phyloP scores from a whole-genome alignment of 2,888 invertebrate genomes.

The Phalangium opilio region DNA sequence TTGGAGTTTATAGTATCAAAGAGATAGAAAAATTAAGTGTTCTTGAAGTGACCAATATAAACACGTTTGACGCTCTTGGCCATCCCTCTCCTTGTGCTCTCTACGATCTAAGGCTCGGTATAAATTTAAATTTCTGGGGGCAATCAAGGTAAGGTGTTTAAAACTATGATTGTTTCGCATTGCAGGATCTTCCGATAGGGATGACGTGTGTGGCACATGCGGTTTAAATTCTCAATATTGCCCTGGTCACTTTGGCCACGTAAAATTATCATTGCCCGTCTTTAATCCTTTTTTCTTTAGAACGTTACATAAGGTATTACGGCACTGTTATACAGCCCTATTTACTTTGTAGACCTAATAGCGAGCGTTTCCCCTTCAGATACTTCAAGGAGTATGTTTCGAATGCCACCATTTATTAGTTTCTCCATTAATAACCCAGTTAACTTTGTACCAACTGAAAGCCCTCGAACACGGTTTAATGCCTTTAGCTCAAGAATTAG shows the following conservation, averaged over 20 bases:
- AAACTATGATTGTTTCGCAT: slow-evolving; percentile 33
- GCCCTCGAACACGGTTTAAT: slow-evolving; percentile 53
- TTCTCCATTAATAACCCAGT: slow-evolving; percentile 18
- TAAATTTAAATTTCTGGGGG: slow-evolving; percentile 1
- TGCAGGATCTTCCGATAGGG: slow-evolving; percentile 37
- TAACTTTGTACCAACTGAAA: slow-evolving; percentile 50
- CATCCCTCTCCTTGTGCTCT: slow-evolving; percentile 72
- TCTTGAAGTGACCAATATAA: slow-evolving; percentile 56
- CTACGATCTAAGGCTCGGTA: slow-evolving; percentile 71
- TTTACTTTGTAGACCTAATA: slow-evolving; percentile 3
- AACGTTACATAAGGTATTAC: slow-evolving; percentile 45
- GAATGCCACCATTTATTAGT: slow-evolving; percentile 31
- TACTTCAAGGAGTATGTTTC: slow-evolving; percentile 35
- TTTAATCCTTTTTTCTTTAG: slow-evolving; percentile 80
- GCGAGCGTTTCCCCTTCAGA: slow-evolving; percentile 23
- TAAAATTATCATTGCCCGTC: slow-evolving; percentile 70
- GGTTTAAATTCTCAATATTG: slow-evolving; percentile 48
- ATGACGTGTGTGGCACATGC: slow-evolving; percentile 68
- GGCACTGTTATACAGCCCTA: no score
- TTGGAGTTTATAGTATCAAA: slow-evolving; percentile 55
- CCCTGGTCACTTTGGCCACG: slow-evolving; percentile 88
- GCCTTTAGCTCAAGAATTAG: slow-evolving; percentile 48
- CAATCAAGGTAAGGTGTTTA: no score
- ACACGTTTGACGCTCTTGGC: slow-evolving; percentile 64
- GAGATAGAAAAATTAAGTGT: slow-evolving; percentile 67